Percentiles rank a stretch among this genome's conserved stretches.
Conservation (phyloP, 2,797 vertebrate genomes). For the Pseudotriccus pelzelni region DNA sequence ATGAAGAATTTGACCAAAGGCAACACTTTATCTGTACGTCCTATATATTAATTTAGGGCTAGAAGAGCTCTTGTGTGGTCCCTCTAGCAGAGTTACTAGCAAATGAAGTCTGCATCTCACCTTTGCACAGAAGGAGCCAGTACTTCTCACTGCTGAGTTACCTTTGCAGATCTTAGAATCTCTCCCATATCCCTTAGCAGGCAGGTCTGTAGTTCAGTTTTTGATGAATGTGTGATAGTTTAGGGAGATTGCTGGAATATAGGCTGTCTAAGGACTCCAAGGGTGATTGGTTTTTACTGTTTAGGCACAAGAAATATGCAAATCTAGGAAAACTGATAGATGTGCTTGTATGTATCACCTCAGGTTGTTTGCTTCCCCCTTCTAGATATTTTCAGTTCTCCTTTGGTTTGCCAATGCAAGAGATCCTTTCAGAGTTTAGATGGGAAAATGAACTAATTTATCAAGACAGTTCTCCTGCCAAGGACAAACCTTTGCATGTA, state of each 20-base stretch:
- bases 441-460: slow-evolving; percentile 9
- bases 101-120: not conserved
- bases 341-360: not conserved
- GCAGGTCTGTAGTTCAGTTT: not conserved
- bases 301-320: not conserved
- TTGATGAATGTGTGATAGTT: not conserved
- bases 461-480: not conserved
- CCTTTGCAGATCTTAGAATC: not conserved
- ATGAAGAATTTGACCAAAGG: not conserved
- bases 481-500: not conserved
- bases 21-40: not conserved
- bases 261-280: not conserved
- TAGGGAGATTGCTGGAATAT: not conserved
- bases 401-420: not conserved
- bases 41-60: not conserved
- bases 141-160: not conserved
- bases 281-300: not conserved
- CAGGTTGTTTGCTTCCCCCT: not conserved
- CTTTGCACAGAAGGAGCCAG: not conserved
- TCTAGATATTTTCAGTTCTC: not conserved
- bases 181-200: not conserved
- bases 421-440: slow-evolving; percentile 9
- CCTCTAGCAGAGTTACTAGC: not conserved
- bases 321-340: not conserved
- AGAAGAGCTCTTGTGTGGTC: not conserved